phyloP scores from a whole-genome alignment of 92 coral and sea anemone genomes.

The Virgularia gustaviana region DNA sequence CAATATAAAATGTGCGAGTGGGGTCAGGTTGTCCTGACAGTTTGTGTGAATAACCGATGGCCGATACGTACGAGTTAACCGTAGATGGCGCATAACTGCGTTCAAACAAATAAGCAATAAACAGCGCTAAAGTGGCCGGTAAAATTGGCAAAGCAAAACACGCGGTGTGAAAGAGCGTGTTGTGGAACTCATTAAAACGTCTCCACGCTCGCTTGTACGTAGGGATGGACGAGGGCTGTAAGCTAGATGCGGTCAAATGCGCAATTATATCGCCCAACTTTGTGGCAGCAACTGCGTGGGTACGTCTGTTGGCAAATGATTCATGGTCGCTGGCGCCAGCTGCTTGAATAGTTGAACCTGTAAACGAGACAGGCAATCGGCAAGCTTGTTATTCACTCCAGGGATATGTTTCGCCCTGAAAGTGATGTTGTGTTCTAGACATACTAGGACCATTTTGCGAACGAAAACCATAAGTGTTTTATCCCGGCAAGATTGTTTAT shows the following conservation, averaged over 20 bases:
- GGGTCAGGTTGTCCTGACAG: neutral
- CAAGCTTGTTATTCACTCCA: slow-evolving; percentile 17
- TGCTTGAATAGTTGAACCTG: slow-evolving; percentile 45
- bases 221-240: slow-evolving; percentile 29
- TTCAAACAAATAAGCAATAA: slow-evolving; percentile 17
- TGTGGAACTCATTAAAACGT: slow-evolving; percentile 4
- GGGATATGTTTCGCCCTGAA: slow-evolving; percentile 27
- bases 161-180: neutral
- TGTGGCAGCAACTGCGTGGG: slow-evolving; percentile 39
- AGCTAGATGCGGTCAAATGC: slow-evolving; percentile 10
- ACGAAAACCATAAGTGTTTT: slow-evolving; percentile 46
- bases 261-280: slow-evolving; percentile 33
- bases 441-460: slow-evolving; percentile 30
- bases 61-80: slow-evolving; percentile 19
- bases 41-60: no score
- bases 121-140: slow-evolving; percentile 2
- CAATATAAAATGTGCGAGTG: no score
- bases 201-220: slow-evolving; percentile 28
- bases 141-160: neutral
- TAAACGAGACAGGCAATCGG: slow-evolving; percentile 34
- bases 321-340: slow-evolving; percentile 55
- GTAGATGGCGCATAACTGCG: slow-evolving; percentile 4
- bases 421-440: slow-evolving; percentile 14
- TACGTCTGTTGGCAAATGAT: slow-evolving; percentile 37
- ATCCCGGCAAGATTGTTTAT: slow-evolving; percentile 53